Evolutionary conservation across 2,888 invertebrate genomes (phyloP).

Genomic region (Parnassius smintheus): DNA sequence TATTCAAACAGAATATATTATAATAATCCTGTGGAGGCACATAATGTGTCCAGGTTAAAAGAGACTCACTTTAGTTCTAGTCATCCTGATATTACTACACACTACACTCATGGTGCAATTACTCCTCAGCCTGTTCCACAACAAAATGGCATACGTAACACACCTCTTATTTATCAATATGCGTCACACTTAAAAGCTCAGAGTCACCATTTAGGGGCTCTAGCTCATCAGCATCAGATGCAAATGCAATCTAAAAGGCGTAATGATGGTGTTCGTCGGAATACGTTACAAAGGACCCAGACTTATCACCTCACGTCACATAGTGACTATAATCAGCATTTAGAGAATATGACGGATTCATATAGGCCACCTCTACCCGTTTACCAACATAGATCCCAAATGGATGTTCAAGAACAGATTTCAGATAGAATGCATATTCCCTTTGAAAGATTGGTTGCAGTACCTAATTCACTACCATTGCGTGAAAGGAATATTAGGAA

Average conservation of each 20-base stretch:
- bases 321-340: constrained; percentile 74
- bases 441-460: constrained; percentile 55
- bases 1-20: constrained; percentile 73
- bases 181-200: constrained; percentile 76
- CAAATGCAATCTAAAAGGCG: constrained; percentile 59
- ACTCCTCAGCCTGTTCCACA: constrained; percentile 50
- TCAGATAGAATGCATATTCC: constrained; percentile 52
- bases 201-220: constrained; percentile 65
- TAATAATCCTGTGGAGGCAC: constrained; percentile 60
- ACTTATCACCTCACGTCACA: constrained; percentile 76
- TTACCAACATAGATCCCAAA: constrained; percentile 69
- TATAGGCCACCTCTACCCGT: constrained; percentile 55
- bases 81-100: constrained; percentile 73
- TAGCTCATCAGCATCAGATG: constrained; percentile 64
- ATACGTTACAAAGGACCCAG: constrained; percentile 73
- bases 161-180: constrained; percentile 74
- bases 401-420: constrained; percentile 65
- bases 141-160: constrained; percentile 58
- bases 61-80: constrained; percentile 78
- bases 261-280: constrained; percentile 61
- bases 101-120: constrained; percentile 58
- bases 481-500: constrained; percentile 66
- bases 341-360: constrained; percentile 63
- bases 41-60: constrained; percentile 64
- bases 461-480: constrained; percentile 68